Conservation (phyloP, 2,113 vertebrate genomes). For the Scomber colias region DNA sequence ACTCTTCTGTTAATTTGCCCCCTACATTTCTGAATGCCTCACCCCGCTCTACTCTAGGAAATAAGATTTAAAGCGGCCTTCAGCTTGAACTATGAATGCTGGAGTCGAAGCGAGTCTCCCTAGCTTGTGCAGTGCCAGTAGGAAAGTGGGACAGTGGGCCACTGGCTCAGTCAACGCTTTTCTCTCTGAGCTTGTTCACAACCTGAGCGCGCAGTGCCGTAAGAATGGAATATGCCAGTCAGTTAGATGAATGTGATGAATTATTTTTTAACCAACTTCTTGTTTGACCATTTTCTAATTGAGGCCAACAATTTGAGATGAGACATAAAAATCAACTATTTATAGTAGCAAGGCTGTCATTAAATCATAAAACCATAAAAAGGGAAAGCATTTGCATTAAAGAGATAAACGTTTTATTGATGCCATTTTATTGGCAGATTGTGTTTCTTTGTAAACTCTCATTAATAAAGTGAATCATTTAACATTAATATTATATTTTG, state of each 20-base stretch:
- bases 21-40: neutral
- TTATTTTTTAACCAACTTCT: neutral
- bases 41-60: slow-evolving; percentile 14
- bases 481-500: neutral
- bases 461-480: neutral
- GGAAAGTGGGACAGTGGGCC: slow-evolving; percentile 79
- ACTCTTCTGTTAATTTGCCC: neutral
- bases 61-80: slow-evolving; percentile 46
- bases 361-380: neutral
- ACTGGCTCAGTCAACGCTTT: slow-evolving; percentile 53
- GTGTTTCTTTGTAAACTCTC: neutral
- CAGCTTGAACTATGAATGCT: slow-evolving; percentile 50
- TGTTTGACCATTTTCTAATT: neutral
- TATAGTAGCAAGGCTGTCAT: too few species aligned
- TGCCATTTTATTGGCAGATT: neutral
- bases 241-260: neutral
- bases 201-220: slow-evolving; percentile 7
- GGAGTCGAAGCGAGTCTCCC: slow-evolving; percentile 54
- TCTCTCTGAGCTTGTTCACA: slow-evolving; percentile 22
- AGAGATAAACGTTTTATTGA: neutral
- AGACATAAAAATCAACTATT: neutral
- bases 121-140: slow-evolving; percentile 57
- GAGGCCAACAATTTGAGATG: neutral
- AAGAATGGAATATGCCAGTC: neutral
- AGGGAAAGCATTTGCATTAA: neutral